Conservation (phyloP, 2,113 vertebrate species). For the Chionomys nivalis region DNA sequence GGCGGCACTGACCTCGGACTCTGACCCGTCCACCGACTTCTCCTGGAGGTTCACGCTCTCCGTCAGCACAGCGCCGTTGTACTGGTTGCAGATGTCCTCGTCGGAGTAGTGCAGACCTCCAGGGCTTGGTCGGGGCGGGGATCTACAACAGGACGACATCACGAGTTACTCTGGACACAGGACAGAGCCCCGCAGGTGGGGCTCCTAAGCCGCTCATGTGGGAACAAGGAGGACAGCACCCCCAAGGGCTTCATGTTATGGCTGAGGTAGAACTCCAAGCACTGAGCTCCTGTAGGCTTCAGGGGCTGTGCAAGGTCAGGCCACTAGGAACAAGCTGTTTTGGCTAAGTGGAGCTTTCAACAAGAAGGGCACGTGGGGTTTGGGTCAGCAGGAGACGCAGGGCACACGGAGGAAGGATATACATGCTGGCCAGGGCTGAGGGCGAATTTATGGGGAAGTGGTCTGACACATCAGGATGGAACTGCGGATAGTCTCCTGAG, state of each 20-base stretch:
- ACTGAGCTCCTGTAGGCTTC: background rate
- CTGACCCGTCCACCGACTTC: conserved; percentile 92
- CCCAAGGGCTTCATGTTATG: background rate
- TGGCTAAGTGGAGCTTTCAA: background rate
- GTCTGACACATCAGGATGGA: too few species aligned
- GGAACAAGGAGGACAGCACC: background rate
- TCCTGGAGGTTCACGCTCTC: conserved; percentile 92
- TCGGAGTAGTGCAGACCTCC: conserved; percentile 96
- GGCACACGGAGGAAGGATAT: accelerated
- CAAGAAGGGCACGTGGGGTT: too few species aligned
- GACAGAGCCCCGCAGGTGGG: accelerated
- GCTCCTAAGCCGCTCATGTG: too few species aligned
- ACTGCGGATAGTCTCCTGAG: background rate
- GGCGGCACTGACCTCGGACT: conserved; percentile 91
- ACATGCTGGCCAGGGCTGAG: too few species aligned
- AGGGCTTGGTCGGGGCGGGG: conserved; percentile 96
- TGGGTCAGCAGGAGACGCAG: background rate
- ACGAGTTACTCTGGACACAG: background rate
- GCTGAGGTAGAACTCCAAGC: accelerated
- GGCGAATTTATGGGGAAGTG: too few species aligned
- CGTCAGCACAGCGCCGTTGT: conserved; percentile 91
- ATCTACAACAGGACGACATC: conserved; percentile 82
- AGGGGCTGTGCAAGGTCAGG: background rate
- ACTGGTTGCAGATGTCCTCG: conserved; percentile 96
- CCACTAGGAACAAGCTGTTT: background rate